A percentile compares a stretch with the other conserved stretches of the same genome.
phyloP scores from a whole-genome alignment of 2,888 invertebrate species.

The Hesperia comma region DNA sequence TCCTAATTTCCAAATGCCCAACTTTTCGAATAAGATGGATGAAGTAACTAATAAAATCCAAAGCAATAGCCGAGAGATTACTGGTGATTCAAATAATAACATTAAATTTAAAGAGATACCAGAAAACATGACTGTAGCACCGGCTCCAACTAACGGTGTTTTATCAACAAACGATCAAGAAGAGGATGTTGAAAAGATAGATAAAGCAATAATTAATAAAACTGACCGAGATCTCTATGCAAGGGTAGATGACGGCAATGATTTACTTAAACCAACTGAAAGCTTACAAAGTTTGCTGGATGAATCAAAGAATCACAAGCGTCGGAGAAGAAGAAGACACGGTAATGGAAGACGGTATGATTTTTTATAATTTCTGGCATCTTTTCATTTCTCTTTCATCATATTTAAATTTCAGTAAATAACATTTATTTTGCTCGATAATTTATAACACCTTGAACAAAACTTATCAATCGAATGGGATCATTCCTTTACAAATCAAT shows the following conservation, averaged over 20 bases:
- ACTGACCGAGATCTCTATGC: slow-evolving; percentile 55
- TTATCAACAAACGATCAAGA: slow-evolving; percentile 69
- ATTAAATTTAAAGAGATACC: slow-evolving; percentile 73
- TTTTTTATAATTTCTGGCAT: slow-evolving; percentile 33
- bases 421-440: too few relatives aligned
- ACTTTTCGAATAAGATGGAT: slow-evolving; percentile 72
- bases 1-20: slow-evolving; percentile 68
- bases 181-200: slow-evolving; percentile 53
- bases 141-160: slow-evolving; percentile 77
- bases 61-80: slow-evolving; percentile 82
- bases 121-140: slow-evolving; percentile 75
- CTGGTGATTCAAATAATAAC: slow-evolving; percentile 72
- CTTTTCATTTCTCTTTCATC: not conserved
- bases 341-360: slow-evolving; percentile 74
- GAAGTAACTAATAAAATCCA: slow-evolving; percentile 82
- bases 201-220: slow-evolving; percentile 58
- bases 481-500: slow-evolving; percentile 2
- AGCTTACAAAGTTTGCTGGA: slow-evolving; percentile 70
- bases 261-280: slow-evolving; percentile 70
- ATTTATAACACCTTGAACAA: too few relatives aligned
- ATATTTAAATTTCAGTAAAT: not conserved
- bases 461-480: not conserved
- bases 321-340: slow-evolving; percentile 68
- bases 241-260: slow-evolving; percentile 59
- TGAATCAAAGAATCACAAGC: slow-evolving; percentile 55